phyloP scores from a whole-genome alignment of 2,888 invertebrate species.

The Plebejus melissa region DNA sequence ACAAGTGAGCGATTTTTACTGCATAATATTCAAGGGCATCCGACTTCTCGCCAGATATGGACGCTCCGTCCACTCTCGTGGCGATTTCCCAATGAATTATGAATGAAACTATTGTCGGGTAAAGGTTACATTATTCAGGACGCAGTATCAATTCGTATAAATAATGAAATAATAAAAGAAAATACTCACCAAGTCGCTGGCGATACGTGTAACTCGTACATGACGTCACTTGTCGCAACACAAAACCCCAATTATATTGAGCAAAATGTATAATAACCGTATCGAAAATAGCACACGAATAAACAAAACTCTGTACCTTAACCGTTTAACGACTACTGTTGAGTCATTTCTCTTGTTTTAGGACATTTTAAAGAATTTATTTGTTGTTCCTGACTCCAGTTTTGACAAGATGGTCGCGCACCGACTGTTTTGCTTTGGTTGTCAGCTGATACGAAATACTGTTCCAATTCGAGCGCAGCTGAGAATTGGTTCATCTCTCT shows the following conservation, averaged over 20 bases:
- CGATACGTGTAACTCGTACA: slow-evolving; percentile 79
- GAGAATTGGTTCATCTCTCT: slow-evolving; percentile 46
- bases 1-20: slow-evolving; percentile 68
- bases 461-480: slow-evolving; percentile 57
- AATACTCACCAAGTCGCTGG: slow-evolving; percentile 77
- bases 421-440: slow-evolving; percentile 81
- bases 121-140: slow-evolving; percentile 50
- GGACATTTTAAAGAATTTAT: slow-evolving; percentile 76
- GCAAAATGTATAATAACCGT: slow-evolving; percentile 68
- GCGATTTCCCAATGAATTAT: slow-evolving; percentile 55
- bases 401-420: slow-evolving; percentile 81
- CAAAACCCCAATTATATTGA: slow-evolving; percentile 71
- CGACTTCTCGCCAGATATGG: slow-evolving; percentile 46
- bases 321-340: slow-evolving; percentile 64
- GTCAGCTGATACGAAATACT: slow-evolving; percentile 78
- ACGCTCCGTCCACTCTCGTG: slow-evolving; percentile 40
- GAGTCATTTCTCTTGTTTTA: slow-evolving; percentile 72
- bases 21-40: slow-evolving; percentile 79
- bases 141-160: slow-evolving; percentile 53
- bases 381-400: slow-evolving; percentile 76
- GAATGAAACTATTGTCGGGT: slow-evolving; percentile 63
- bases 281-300: slow-evolving; percentile 63
- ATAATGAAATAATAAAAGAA: slow-evolving; percentile 70
- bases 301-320: slow-evolving; percentile 67
- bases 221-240: slow-evolving; percentile 79